Evolutionary conservation across 2,113 vertebrate genomes (phyloP).

Genomic region (Hippopotamus amphibius): DNA sequence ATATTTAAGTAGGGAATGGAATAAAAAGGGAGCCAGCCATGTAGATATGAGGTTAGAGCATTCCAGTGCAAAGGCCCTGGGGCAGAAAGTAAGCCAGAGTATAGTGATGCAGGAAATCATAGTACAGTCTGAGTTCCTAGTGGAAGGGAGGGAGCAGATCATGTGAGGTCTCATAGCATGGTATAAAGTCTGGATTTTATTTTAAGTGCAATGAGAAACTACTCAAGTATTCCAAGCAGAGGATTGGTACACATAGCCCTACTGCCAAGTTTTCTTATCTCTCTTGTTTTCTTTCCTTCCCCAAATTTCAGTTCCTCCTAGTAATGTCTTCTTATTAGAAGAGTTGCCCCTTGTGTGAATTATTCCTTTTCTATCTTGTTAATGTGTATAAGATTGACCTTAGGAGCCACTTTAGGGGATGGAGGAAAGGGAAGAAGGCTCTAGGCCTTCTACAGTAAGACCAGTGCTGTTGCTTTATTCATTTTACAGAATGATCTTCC

Average conservation of each 20-base stretch:
- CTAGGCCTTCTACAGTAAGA: background rate
- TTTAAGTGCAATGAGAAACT: background rate
- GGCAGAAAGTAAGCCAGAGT: background rate
- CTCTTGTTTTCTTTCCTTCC: background rate
- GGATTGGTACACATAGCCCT: background rate
- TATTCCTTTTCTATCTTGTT: background rate
- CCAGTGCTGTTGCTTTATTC: background rate
- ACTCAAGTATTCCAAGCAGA: background rate
- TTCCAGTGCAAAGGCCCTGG: conserved; percentile 7
- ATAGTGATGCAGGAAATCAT: background rate
- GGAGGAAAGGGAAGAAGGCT: background rate
- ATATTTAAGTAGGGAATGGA: background rate
- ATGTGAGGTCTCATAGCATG: background rate
- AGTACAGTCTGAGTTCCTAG: background rate
- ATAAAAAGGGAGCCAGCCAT: background rate
- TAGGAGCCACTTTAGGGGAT: background rate
- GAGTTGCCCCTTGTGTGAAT: background rate
- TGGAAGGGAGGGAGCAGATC: background rate
- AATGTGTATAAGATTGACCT: background rate
- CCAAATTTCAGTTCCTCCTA: background rate
- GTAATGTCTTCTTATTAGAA: background rate
- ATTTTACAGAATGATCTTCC: background rate
- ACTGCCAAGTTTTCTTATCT: background rate
- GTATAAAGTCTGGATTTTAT: background rate
- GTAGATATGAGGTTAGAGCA: background rate